These are phyloP conservation scores for Spilosoma lubricipeda DNA, from an alignment of 2,888 invertebrate species.

Conservation along the genomic window DNA sequence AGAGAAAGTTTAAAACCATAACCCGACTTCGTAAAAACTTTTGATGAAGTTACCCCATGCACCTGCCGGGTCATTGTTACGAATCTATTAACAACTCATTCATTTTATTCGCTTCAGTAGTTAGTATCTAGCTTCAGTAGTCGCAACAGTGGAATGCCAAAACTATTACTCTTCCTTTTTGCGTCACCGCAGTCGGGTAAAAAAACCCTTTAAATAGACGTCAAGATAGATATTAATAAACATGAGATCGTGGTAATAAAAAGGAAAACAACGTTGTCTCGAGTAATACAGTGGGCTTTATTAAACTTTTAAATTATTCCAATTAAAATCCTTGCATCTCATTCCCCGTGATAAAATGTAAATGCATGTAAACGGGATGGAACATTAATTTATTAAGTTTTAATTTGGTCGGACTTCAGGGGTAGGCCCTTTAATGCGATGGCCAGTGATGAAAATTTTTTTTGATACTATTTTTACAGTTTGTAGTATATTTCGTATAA, in stretches of 20 bases:
- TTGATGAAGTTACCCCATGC: no score
- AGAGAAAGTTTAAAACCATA: no score
- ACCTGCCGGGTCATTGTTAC: no score
- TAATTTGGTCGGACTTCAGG: not conserved
- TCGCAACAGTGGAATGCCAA: no score
- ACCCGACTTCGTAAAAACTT: no score
- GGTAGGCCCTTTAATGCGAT: not conserved
- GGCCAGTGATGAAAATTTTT: not conserved
- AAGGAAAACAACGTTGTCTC: not conserved
- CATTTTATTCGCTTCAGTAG: no score
- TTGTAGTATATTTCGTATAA: no score
- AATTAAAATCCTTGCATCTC: constrained; percentile 13
- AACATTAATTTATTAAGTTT: constrained; percentile 8
- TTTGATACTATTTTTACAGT: not conserved
- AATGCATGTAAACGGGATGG: constrained; percentile 6
- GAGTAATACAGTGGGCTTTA: not conserved
- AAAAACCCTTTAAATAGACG: not conserved
- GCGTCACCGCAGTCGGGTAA: not conserved
- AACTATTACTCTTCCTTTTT: no score
- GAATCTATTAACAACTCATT: no score
- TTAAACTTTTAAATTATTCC: constrained; percentile 14
- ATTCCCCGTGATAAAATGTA: constrained; percentile 14
- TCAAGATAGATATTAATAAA: not conserved
- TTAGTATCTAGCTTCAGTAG: no score
- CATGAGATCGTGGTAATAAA: not conserved